Base-by-base conservation (phyloP, 2,113 vertebrate species). In the Papio anubis region DNA sequence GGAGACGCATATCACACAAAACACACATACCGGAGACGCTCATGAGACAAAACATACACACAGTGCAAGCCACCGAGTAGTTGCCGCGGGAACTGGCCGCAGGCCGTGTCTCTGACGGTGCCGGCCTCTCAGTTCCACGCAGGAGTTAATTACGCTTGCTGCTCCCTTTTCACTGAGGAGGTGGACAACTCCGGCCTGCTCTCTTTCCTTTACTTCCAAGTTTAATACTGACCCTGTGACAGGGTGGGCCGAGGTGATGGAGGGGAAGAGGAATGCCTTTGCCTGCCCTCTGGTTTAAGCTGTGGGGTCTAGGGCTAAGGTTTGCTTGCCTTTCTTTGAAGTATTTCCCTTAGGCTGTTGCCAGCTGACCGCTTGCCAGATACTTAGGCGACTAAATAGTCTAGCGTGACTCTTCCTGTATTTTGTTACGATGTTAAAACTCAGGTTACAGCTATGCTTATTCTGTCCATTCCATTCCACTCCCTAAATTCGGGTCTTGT, bases 81-180 rank as follows among this genome's bases (percentile, higher is more conserved):
- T 25, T 61, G 86, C 85, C 25, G 59, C 72, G 2, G 70, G 48
- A 32, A 32, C 83, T 84, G 96, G 94, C 88, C 82, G 43, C 48
- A 17, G 73, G 95, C 98, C 94, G 50, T 92, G 64, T 96, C 87
- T 88, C 93, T 96, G 17, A 25, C 20, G 2, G 70, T 14, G 68
- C 61, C 18, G 80, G 86, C 88, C 80, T 93, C 94, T 85, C 76
- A 13, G 13, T 70, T 32, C 21, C 76, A 35, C 84, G 75, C 57
- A 43, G 64, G 85, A 52, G 78, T 55, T 52, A 35, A 7, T 70
- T 72, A 66, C 12, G 48, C 48, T 13, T 38, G 90, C 61, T 6
- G 35, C n/a, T 78, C 45, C 11, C 50, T 61, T 21, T 40, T 70
- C 48, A 21, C 52, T 2, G 52, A 32, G 55, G 50, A 73, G 72